Conservation (phyloP, 2,797 vertebrate species). For the Coccyzus lansbergi region DNA sequence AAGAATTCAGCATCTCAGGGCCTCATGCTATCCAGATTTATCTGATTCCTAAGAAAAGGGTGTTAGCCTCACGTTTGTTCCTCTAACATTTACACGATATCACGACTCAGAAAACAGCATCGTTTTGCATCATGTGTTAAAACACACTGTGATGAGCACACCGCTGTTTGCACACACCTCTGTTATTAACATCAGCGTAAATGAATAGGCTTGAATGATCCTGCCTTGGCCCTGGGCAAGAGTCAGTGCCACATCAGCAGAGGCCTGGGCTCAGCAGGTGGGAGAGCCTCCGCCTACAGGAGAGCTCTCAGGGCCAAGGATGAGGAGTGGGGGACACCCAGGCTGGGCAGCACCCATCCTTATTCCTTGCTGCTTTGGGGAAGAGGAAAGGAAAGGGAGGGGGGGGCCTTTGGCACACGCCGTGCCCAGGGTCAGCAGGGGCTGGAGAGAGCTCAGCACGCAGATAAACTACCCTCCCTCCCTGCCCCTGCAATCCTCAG, state of each 20-base stretch:
- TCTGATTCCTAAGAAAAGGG: not conserved
- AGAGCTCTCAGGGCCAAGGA: not conserved
- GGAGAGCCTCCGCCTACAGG: not conserved
- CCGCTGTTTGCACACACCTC: not conserved
- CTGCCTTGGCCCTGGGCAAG: not conserved
- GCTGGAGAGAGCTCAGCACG: not conserved
- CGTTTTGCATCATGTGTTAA: not conserved
- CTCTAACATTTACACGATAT: not conserved
- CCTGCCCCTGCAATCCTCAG: slow-evolving; percentile 44
- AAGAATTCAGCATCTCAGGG: slow-evolving; percentile 10
- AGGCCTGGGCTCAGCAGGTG: not conserved
- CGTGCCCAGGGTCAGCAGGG: not conserved
- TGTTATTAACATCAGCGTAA: not conserved
- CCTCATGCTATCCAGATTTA: not conserved
- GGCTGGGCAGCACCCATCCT: not conserved
- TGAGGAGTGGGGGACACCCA: not conserved
- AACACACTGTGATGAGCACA: not conserved
- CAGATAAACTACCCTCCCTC: not conserved
- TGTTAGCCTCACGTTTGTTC: not conserved
- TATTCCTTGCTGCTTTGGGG: not conserved
- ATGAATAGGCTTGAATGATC: not conserved
- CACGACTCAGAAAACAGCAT: slow-evolving; percentile 18
- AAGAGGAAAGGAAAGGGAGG: not conserved
- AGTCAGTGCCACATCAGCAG: not conserved
- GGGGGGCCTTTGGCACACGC: slow-evolving; percentile 54